Evolutionary conservation across 1,140 invertebrate genomes (phyloP).

Genomic region (Anoplolepis gracilipes): DNA sequence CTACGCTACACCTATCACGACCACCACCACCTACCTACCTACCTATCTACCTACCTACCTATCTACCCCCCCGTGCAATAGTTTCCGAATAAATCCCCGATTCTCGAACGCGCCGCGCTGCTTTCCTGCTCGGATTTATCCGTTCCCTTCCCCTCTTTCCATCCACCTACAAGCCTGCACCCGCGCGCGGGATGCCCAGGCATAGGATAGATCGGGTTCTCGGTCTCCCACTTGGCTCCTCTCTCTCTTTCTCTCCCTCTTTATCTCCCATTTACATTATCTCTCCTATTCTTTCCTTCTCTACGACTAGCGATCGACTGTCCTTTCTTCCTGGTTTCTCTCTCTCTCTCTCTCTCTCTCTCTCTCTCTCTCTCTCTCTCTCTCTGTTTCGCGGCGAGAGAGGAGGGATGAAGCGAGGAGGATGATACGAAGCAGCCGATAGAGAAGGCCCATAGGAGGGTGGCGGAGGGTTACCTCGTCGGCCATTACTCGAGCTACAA

Average conservation of each 20-base stretch:
- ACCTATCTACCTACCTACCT: slow-evolving; percentile 40
- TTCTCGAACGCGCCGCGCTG: slow-evolving; percentile 80
- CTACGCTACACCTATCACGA: slow-evolving; percentile 64
- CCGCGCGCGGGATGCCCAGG: slow-evolving; percentile 73
- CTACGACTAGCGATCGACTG: slow-evolving; percentile 45
- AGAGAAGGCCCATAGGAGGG: slow-evolving; percentile 65
- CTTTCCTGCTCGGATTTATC: slow-evolving; percentile 81
- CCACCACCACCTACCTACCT: slow-evolving; percentile 55
- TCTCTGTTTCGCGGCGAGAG: slow-evolving; percentile 16
- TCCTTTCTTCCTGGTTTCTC: slow-evolving; percentile 37
- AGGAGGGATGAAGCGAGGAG: slow-evolving; percentile 27
- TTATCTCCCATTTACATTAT: slow-evolving; percentile 55
- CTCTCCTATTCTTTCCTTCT: slow-evolving; percentile 55
- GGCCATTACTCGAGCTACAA: slow-evolving; percentile 84
- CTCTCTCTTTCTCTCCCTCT: slow-evolving; percentile 12
- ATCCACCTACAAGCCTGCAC: slow-evolving; percentile 76
- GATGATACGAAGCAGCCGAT: slow-evolving; percentile 54
- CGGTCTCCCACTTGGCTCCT: slow-evolving; percentile 49
- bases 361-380: too few species aligned
- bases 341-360: background rate
- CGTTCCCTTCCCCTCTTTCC: slow-evolving; percentile 57
- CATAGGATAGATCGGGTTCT: slow-evolving; percentile 70
- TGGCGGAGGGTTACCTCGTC: slow-evolving; percentile 74
- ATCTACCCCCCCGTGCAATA: slow-evolving; percentile 78
- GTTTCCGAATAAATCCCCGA: slow-evolving; percentile 85